Evolutionary conservation across 53 echinoderm and acorn worm species (phyloP).

Genomic region (Luidia sarsii): DNA sequence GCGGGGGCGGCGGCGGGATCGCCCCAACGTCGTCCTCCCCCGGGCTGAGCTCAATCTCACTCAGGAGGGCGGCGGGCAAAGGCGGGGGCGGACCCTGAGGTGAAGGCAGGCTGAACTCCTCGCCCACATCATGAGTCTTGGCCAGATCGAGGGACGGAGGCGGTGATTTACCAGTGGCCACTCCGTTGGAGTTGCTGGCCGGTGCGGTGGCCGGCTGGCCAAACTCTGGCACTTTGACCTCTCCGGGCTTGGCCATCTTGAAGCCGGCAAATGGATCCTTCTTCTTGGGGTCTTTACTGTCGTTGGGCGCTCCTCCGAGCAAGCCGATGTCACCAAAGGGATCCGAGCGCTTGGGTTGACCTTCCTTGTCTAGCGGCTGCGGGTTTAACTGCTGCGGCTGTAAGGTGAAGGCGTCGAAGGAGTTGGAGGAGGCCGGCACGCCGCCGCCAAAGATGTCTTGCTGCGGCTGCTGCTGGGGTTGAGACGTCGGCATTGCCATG

Average conservation of each 20-base stretch:
- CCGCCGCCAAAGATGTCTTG: constrained; percentile 28
- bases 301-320: constrained; percentile 50
- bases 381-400: constrained; percentile 65
- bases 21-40: constrained; percentile 23
- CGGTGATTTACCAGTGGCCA: constrained; percentile 38
- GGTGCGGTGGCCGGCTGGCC: constrained; percentile 6
- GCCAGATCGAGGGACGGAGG: constrained; percentile 41
- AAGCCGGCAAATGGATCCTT: constrained; percentile 87
- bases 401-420: constrained; percentile 52
- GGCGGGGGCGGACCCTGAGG: constrained; percentile 92
- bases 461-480: constrained; percentile 2
- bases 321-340: constrained; percentile 82
- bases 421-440: constrained; percentile 16
- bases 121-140: constrained; percentile 65
- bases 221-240: constrained; percentile 70
- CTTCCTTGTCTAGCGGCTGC: constrained; percentile 40
- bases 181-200: constrained; percentile 1
- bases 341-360: constrained; percentile 57
- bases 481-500: constrained; percentile 31
- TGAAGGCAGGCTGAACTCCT: constrained; percentile 78
- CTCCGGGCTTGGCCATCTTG: constrained; percentile 96
- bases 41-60: constrained; percentile 33
- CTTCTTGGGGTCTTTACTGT: constrained; percentile 50
- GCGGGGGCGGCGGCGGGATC: constrained; percentile 33
- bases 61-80: constrained; percentile 64